These are phyloP conservation scores for Chaetodon trifascialis DNA, from an alignment of 2,113 vertebrate genomes.

Conservation along the genomic window DNA sequence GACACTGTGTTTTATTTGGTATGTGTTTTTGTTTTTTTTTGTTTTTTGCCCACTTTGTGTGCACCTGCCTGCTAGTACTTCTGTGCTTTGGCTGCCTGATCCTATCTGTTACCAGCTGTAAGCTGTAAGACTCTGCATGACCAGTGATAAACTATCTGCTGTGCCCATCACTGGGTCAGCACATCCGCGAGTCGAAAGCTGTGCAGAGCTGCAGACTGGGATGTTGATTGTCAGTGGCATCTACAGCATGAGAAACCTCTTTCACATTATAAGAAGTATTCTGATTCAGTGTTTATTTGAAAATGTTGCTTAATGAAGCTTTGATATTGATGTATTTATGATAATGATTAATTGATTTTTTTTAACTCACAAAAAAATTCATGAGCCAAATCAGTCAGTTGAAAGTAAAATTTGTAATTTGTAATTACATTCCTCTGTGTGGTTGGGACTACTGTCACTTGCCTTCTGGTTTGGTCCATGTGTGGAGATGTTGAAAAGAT, in stretches of 20 bases:
- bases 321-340: background rate
- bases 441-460: background rate
- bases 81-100: background rate
- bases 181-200: background rate
- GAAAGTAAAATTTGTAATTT: background rate
- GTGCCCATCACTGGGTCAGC: background rate
- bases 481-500: background rate
- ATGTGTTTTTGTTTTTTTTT: background rate
- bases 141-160: conserved; percentile 3
- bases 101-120: background rate
- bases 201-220: background rate
- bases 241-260: background rate
- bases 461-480: background rate
- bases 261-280: background rate
- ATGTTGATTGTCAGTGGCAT: background rate
- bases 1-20: too few relatives aligned
- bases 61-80: background rate
- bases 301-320: background rate
- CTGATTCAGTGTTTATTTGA: background rate
- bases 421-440: background rate
- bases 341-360: background rate
- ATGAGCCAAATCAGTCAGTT: background rate
- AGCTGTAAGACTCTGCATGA: background rate
- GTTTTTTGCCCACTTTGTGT: background rate
- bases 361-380: background rate